Evolutionary conservation across 2,888 invertebrate genomes (phyloP).

Genomic region (Melanostoma scalare): DNA sequence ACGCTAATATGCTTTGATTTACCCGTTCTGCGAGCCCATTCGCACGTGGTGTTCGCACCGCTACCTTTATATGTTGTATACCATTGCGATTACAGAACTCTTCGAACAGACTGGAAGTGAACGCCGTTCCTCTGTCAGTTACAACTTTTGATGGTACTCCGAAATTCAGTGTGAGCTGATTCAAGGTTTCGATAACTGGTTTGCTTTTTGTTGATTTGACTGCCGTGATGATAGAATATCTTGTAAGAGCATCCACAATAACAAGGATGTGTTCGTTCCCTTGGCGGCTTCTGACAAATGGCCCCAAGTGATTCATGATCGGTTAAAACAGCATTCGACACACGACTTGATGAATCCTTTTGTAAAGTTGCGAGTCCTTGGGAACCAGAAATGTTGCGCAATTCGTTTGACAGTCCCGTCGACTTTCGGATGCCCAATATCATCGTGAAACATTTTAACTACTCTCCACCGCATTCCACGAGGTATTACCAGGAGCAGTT

Average conservation of each 20-base stretch:
- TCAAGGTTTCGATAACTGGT: constrained; percentile 25
- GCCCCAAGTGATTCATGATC: too few species aligned
- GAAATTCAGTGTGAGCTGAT: constrained; percentile 3
- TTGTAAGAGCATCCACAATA: too few species aligned
- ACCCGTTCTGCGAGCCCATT: constrained; percentile 61
- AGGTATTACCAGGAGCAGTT: constrained; percentile 17
- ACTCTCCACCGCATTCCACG: too few species aligned
- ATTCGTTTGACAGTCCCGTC: constrained; percentile 47
- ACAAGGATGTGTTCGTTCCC: too few species aligned
- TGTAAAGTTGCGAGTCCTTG: constrained; percentile 25
- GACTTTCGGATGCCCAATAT: constrained; percentile 52
- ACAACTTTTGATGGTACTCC: constrained; percentile 18
- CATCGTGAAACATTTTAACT: too few species aligned
- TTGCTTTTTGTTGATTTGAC: constrained; percentile 46
- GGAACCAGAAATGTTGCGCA: constrained; percentile 51
- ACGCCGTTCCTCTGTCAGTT: constrained; percentile 37
- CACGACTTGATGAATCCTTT: too few species aligned
- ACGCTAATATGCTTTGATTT: constrained; percentile 37
- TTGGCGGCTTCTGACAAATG: too few species aligned
- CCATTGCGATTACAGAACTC: constrained; percentile 33
- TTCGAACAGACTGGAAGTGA: constrained; percentile 43
- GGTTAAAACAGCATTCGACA: too few species aligned
- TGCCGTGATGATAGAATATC: too few species aligned
- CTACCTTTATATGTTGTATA: constrained; percentile 65
- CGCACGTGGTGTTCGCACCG: constrained; percentile 59